Evolutionary conservation across 1,140 invertebrate genomes (phyloP).

Genomic region (Aethina tumida): DNA sequence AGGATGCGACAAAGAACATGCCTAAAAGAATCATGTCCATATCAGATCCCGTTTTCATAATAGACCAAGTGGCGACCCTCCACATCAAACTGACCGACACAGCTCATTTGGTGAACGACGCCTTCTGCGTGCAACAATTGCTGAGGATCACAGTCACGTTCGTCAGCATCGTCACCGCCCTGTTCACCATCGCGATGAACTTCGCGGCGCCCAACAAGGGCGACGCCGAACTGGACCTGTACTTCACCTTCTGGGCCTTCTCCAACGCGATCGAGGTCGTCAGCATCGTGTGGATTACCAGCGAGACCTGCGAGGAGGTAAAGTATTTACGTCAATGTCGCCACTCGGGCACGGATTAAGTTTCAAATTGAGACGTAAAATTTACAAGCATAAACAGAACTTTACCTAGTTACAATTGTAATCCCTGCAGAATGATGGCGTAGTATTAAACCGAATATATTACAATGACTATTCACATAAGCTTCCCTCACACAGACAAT

Average conservation of each 20-base stretch:
- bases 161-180: slow-evolving; percentile 15
- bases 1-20: slow-evolving; percentile 8
- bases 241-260: slow-evolving; percentile 17
- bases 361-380: no score
- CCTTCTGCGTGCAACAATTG: slow-evolving; percentile 21
- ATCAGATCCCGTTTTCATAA: slow-evolving; percentile 11
- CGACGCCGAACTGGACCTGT: slow-evolving; percentile 10
- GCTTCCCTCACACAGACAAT: no score
- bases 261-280: slow-evolving; percentile 16
- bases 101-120: slow-evolving; percentile 15
- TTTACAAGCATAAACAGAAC: no score
- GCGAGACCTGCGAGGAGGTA: slow-evolving; percentile 20
- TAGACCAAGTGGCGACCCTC: slow-evolving; percentile 16
- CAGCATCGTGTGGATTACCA: slow-evolving; percentile 16
- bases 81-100: slow-evolving; percentile 21
- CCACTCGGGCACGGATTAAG: no score
- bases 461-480: no score
- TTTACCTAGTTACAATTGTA: no score
- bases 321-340: no score
- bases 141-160: slow-evolving; percentile 17
- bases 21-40: slow-evolving; percentile 3
- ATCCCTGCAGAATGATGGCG: slow-evolving; percentile 2
- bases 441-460: no score
- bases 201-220: slow-evolving; percentile 11
- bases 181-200: slow-evolving; percentile 17